Conservation (phyloP, 2,113 vertebrate genomes). For the Columba janthina region DNA sequence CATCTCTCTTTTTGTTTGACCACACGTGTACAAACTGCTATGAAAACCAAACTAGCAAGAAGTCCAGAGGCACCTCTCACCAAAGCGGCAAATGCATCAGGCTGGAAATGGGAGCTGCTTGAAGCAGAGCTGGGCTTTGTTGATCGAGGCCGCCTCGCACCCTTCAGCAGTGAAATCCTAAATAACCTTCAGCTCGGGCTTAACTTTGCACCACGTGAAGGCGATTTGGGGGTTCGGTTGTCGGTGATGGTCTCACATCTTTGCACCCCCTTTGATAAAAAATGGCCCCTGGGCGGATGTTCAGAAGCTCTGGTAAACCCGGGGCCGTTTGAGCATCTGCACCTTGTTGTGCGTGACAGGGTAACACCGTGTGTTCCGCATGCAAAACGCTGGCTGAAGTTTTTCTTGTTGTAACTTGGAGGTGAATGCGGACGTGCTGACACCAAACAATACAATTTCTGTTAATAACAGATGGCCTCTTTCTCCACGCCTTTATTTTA, state of each 20-base stretch:
- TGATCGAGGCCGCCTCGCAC: background rate
- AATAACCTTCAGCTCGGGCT: background rate
- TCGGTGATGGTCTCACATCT: background rate
- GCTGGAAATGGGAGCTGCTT: background rate
- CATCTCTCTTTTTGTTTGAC: background rate
- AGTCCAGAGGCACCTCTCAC: background rate
- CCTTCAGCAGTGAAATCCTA: background rate
- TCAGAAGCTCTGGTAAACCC: background rate
- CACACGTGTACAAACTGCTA: background rate
- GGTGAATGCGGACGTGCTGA: background rate
- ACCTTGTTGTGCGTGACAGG: background rate
- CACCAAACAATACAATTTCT: conserved; percentile 9
- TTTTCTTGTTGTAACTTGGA: conserved; percentile 57
- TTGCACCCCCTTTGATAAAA: background rate
- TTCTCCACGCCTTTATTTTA: conserved; percentile 38
- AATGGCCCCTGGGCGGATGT: background rate
- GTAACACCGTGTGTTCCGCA: background rate
- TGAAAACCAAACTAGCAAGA: background rate
- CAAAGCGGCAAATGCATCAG: background rate
- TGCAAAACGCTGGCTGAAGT: background rate
- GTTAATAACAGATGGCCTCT: conserved; percentile 52
- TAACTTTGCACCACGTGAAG: no score
- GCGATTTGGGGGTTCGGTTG: background rate
- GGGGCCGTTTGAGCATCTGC: background rate
- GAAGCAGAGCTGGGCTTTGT: background rate